Evolutionary conservation across 1,140 invertebrate genomes (phyloP).

Genomic region (Bathynomus jamesi): DNA sequence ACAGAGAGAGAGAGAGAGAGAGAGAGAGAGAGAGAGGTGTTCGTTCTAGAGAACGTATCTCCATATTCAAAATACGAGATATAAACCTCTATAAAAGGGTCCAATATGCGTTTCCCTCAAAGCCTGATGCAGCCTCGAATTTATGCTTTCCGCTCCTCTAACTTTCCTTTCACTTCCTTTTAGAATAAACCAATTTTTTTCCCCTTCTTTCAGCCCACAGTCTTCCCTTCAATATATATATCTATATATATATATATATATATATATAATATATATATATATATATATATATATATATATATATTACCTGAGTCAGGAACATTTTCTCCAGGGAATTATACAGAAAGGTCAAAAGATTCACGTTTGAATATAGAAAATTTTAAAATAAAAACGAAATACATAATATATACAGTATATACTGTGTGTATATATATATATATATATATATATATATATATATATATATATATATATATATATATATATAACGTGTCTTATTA

Average conservation of each 20-base stretch:
- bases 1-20: too few relatives aligned
- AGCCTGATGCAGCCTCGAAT: background rate
- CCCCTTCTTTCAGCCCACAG: background rate
- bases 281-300: background rate
- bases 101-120: too few relatives aligned
- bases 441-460: slow-evolving; percentile 3
- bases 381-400: too few relatives aligned
- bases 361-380: too few relatives aligned
- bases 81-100: too few relatives aligned
- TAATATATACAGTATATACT: too few relatives aligned
- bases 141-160: background rate
- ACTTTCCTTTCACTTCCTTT: background rate
- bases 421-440: background rate
- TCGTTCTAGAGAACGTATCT: too few relatives aligned
- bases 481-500: background rate
- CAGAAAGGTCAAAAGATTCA: too few relatives aligned
- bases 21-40: too few relatives aligned
- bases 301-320: too few relatives aligned
- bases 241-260: background rate
- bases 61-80: too few relatives aligned
- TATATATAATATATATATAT: background rate
- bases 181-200: background rate
- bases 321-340: too few relatives aligned
- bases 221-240: background rate
- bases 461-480: slow-evolving; percentile 3